Evolutionary conservation across 2,797 vertebrate species (phyloP).

Genomic region (Neopelma chrysocephalum): DNA sequence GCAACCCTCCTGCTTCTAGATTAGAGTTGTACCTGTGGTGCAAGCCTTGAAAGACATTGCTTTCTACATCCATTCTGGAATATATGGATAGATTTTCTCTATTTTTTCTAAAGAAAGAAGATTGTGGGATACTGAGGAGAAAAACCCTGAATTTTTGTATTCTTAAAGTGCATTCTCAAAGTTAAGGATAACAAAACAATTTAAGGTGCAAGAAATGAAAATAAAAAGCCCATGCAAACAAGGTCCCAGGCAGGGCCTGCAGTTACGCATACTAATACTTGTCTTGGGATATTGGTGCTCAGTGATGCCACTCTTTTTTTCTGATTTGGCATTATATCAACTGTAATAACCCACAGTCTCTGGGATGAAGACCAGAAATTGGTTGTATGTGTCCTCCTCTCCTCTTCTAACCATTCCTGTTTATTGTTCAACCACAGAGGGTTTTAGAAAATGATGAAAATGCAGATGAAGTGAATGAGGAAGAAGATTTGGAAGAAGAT

Average conservation of each 20-base stretch:
- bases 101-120: background rate
- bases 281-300: background rate
- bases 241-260: background rate
- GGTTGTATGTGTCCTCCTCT: background rate
- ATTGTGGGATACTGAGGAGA: background rate
- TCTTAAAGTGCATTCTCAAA: background rate
- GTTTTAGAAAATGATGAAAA: constrained; percentile 97
- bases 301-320: background rate
- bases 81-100: background rate
- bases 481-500: constrained; percentile 94
- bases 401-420: constrained; percentile 28
- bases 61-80: background rate
- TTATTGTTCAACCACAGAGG: constrained; percentile 80
- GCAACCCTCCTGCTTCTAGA: background rate
- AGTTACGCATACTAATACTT: background rate
- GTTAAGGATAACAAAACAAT: background rate
- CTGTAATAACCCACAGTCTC: background rate
- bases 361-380: background rate
- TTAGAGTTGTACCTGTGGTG: background rate
- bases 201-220: background rate
- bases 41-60: background rate
- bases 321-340: constrained; percentile 1
- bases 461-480: constrained; percentile 92
- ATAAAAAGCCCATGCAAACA: background rate
- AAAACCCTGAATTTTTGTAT: background rate